A percentile compares a stretch with the other conserved stretches of the same genome.
These are phyloP conservation scores for Tenthredo notha DNA, from an alignment of 2,888 invertebrate genomes.

Conservation along the genomic window DNA sequence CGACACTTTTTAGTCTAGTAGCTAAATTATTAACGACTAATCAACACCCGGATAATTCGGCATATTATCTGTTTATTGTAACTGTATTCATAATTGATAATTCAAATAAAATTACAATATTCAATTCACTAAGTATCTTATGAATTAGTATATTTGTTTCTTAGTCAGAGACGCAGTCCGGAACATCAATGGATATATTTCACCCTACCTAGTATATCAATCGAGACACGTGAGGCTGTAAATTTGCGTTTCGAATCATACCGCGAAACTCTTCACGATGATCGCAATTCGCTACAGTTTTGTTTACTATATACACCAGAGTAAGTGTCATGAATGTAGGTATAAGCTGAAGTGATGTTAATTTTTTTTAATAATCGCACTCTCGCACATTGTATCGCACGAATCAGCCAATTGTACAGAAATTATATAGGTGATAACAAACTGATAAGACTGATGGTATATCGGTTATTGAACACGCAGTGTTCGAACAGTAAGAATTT, in stretches of 20 bases:
- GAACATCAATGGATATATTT: not conserved
- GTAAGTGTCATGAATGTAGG: not conserved
- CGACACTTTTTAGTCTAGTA: not conserved
- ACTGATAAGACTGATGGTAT: not conserved
- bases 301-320: not conserved
- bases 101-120: not conserved
- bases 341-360: not conserved
- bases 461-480: not conserved
- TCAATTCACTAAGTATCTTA: not conserved
- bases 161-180: not conserved
- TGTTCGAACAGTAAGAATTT: not conserved
- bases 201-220: not conserved
- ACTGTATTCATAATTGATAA: not conserved
- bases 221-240: not conserved
- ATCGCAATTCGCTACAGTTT: not conserved
- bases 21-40: not conserved
- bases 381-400: constrained; percentile 1
- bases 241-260: not conserved
- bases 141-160: not conserved
- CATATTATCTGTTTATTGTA: not conserved
- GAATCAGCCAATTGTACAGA: not conserved
- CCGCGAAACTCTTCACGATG: not conserved
- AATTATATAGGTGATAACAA: not conserved
- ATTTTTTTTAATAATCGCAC: not conserved
- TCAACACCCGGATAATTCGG: not conserved